Base-by-base conservation (phyloP, 2,888 invertebrate genomes). In the Cetonia aurata region DNA sequence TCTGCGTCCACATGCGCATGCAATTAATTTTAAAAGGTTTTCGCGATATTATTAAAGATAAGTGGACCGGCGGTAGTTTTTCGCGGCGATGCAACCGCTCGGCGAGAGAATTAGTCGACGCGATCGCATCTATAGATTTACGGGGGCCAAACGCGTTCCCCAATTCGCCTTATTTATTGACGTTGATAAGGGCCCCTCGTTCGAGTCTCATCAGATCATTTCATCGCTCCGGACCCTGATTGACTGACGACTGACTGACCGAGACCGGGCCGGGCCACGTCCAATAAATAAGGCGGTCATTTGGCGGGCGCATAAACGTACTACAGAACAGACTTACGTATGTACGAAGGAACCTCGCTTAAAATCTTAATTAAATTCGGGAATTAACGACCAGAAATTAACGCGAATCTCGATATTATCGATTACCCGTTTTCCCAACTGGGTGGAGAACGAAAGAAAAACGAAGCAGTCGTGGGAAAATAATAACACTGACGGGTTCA, bases 1-100 rank as follows among this genome's bases (percentile, higher is more conserved):
- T 48, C 57, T 19, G 17, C 42, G 57, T 15, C 42, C 42, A 41
- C 13, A 17, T 56, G 19, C 42, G 77, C 78, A 79, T 79, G 83
- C 83, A 82, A 83, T 83, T 83, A 83, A 83, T 83, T 83, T 83
- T 83, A 82, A 83, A 83, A 83, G 81, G 81, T 82, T 83, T 83
- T 80, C 79, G 80, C 82, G 83, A 83, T 83, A 82, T 82, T 82
- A 83, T 83, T 82, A 82, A 82, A 83, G 83, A 83, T 83, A 83
- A 83, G 82, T 83, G 83, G 81, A 74, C 48, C 62, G 59, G 52
- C 68, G 55, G 25, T 69, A 62, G 69, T 56, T 68, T 68, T 59
- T 68, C 53, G 12, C 25, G 37, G 31, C 25, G 53, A 19, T 53
- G 37, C 37, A 41, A n/a, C 42, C 56, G 67, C 56, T 33, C 33